These are phyloP conservation scores for Peromyscus leucopus DNA, from an alignment of 2,113 vertebrate species.

Conservation along the genomic window DNA sequence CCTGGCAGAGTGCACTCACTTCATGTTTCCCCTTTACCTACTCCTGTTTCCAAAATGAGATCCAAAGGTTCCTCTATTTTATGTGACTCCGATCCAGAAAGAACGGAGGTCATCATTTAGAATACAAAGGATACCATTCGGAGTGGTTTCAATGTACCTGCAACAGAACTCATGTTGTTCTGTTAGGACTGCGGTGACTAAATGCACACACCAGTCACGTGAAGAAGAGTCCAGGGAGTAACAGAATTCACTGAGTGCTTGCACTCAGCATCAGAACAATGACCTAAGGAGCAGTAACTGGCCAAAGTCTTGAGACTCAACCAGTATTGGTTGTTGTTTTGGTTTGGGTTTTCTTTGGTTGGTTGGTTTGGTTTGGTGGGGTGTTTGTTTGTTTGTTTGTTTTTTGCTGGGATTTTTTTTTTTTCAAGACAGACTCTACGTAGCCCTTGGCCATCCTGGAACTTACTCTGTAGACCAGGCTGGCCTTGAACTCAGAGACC, in stretches of 20 bases:
- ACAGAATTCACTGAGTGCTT: not conserved
- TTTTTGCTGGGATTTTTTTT: not conserved
- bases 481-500: not conserved
- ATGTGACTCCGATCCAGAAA: conserved; percentile 43
- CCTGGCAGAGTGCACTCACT: not conserved
- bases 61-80: conserved; percentile 34
- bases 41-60: not conserved
- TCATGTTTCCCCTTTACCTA: not conserved
- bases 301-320: conserved; percentile 51
- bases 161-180: not conserved
- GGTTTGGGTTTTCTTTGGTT: not conserved
- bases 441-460: not conserved
- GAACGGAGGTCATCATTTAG: not conserved
- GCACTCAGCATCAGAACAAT: not conserved
- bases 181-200: not conserved
- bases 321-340: not conserved
- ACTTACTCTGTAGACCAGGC: not conserved
- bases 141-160: not conserved
- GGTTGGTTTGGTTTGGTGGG: not conserved
- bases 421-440: not conserved
- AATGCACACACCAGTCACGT: not conserved
- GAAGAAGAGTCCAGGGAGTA: conserved; percentile 13
- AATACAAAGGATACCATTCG: not conserved
- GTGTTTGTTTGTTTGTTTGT: not conserved
- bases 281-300: not conserved